Percentiles rank a stretch among this genome's conserved stretches.
Evolutionary conservation across 2,888 invertebrate species (phyloP).

Genomic region (Diplazon laetatorius): DNA sequence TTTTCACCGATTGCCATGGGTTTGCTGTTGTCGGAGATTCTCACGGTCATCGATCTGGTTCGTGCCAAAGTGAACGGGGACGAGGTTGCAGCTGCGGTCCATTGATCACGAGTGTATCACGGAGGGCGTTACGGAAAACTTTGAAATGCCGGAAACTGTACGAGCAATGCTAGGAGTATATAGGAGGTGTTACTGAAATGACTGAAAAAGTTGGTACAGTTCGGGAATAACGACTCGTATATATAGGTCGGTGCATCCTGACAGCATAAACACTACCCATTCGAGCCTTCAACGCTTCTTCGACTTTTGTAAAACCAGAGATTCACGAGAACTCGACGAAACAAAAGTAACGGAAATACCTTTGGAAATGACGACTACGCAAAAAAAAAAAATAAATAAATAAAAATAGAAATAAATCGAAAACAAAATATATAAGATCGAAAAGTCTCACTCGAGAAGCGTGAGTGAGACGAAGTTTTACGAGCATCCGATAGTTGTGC

Average conservation of each 20-base stretch:
- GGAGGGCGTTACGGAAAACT: conserved; percentile 31
- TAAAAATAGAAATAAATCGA: too few species aligned
- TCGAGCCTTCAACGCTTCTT: not conserved
- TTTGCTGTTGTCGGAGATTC: conserved; percentile 18
- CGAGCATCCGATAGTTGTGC: conserved; percentile 12
- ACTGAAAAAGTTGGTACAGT: too few species aligned
- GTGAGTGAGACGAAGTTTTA: conserved; percentile 7
- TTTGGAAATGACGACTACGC: too few species aligned
- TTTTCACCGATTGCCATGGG: conserved; percentile 29
- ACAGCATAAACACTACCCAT: too few species aligned
- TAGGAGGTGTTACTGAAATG: too few species aligned
- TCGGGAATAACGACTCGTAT: too few species aligned
- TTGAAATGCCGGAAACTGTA: conserved; percentile 42
- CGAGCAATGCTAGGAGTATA: too few species aligned
- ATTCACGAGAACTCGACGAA: conserved; percentile 2
- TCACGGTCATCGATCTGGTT: conserved; percentile 12
- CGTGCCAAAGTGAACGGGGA: conserved; percentile 54
- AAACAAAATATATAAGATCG: too few species aligned
- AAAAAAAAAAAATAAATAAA: too few species aligned
- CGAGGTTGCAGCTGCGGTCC: conserved; percentile 53
- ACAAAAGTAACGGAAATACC: conserved; percentile 41
- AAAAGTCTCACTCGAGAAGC: not conserved
- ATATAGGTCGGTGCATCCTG: too few species aligned
- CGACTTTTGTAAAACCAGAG: not conserved
- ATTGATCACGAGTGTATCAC: not conserved